These are phyloP conservation scores for Mormyrus hasselquistii DNA, from an alignment of 2,797 vertebrate genomes.

Conservation along the genomic window DNA sequence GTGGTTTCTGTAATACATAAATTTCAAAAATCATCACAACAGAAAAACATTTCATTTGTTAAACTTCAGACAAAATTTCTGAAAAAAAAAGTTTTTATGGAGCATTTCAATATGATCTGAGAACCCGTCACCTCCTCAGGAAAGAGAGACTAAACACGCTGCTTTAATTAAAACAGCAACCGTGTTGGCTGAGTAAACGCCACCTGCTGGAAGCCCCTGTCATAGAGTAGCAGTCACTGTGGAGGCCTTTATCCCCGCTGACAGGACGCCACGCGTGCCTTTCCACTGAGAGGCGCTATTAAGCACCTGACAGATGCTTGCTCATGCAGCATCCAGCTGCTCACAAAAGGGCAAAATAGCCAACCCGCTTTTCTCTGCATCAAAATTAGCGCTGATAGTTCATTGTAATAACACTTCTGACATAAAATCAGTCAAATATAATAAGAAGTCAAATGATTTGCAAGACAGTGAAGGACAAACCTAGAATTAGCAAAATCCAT, in stretches of 20 bases:
- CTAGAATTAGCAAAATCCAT: not conserved
- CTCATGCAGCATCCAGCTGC: not conserved
- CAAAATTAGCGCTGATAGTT: not conserved
- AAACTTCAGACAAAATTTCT: not conserved
- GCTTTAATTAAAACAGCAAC: not conserved
- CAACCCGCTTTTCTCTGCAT: not conserved
- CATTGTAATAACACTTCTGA: not conserved
- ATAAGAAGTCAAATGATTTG: not conserved
- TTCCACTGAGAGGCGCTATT: not conserved
- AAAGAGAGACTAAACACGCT: not conserved
- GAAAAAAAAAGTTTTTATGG: not conserved
- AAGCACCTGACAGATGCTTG: not conserved
- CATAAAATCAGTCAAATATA: not conserved
- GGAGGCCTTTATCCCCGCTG: not conserved
- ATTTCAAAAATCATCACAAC: not conserved
- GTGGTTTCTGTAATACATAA: not conserved
- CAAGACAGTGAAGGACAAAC: not conserved
- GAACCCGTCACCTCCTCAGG: not conserved
- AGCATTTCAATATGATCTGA: not conserved
- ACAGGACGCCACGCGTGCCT: not conserved
- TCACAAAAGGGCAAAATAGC: not conserved
- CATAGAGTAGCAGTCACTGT: not conserved
- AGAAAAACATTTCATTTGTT: not conserved
- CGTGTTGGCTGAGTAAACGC: not conserved
- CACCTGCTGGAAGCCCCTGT: not conserved